phyloP scores from a whole-genome alignment of 2,888 invertebrate species.

The Cephus nigrinus region DNA sequence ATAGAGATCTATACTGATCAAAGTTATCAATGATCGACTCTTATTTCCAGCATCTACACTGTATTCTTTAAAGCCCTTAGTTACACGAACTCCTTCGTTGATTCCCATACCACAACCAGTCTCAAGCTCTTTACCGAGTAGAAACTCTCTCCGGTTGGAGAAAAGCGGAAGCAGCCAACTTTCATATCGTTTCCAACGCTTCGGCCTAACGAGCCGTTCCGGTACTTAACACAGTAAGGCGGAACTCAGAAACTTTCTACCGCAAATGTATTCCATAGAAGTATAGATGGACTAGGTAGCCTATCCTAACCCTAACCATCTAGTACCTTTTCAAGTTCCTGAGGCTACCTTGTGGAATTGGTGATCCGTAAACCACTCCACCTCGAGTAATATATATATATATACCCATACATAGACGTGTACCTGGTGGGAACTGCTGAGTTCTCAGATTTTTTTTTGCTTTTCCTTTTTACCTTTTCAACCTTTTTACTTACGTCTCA shows the following conservation, averaged over 20 bases:
- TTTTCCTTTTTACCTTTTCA: not conserved
- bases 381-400: not conserved
- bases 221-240: constrained; percentile 29
- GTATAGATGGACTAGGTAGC: not conserved
- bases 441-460: not conserved
- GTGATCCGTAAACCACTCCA: not conserved
- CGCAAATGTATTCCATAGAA: not conserved
- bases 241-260: not conserved
- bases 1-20: no score
- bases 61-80: not conserved
- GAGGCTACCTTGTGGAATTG: not conserved
- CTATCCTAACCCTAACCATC: not conserved
- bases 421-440: not conserved
- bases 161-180: constrained; percentile 5
- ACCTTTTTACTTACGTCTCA: not conserved
- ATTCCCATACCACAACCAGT: not conserved
- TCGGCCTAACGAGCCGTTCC: constrained; percentile 40
- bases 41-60: not conserved
- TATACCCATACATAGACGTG: not conserved
- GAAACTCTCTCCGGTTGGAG: not conserved
- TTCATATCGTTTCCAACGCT: constrained; percentile 18
- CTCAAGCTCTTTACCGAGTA: not conserved
- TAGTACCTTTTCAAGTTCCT: not conserved
- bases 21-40: no score
- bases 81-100: not conserved